Base-by-base conservation (phyloP, 2,113 vertebrate species). In the Erythrocercus mccallii region DNA sequence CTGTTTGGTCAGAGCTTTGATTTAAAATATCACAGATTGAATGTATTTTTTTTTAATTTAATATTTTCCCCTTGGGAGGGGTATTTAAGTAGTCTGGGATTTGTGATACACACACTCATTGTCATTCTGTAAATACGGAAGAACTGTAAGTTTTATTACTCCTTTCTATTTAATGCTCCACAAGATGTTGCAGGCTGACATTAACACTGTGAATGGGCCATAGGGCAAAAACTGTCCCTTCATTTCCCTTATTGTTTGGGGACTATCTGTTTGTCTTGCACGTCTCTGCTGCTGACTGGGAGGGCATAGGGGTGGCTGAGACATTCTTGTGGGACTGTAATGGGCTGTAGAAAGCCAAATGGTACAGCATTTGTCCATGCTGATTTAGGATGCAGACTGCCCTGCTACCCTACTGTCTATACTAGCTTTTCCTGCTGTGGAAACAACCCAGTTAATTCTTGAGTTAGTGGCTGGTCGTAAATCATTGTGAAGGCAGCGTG, bases 381-480 rank as follows among this genome's bases (percentile, higher is more conserved):
- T 85, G 57, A 80, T 45, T 57, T 54, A 73, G 38, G 56, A 70
- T 74, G 44, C 35, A 62, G 51, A 37, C 23, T 57, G 25, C n/a
- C 11, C 37, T 42, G 65, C 35, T 45, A 31, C 23, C 62, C 45
- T 54, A 35, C 48, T 45, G 60, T 31, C 48, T 57, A 13, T 22
- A 38, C 24, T 5, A 65, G 58, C n/a, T 93, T 80, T 88, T 80
- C 50, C 66, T 92, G 85, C 66, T 72, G 85, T 38, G 66, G 58
- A 82, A 94, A 80, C 57, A 73, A 24, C 25, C 48, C 62, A 65
- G 71, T 65, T 80, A 80, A 77, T 94, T 86, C 62, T 83, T 68
- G 80, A 88, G n/a, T 15, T 15, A 8, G 64, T 70, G 30, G 12
- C 42, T 70, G 48, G 61, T 61, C 81, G 60, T 91, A 79, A 90